These are phyloP conservation scores for Miichthys miiuy DNA, from an alignment of 2,797 vertebrate species.

Conservation along the genomic window DNA sequence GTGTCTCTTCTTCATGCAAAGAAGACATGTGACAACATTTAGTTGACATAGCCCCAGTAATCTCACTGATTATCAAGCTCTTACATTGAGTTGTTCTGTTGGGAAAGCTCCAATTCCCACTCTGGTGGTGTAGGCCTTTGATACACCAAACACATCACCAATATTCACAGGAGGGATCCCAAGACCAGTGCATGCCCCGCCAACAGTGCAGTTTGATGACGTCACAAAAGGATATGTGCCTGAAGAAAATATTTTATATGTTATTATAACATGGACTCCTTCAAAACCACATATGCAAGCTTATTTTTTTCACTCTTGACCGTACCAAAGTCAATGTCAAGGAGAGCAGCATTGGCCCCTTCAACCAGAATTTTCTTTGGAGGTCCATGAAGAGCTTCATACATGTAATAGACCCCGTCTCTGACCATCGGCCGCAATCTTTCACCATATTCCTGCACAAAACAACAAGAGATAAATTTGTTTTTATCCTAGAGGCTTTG, in stretches of 20 bases:
- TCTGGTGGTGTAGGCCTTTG: slow-evolving; percentile 96
- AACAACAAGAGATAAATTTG: background rate
- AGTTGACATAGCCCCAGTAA: background rate
- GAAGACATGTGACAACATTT: background rate
- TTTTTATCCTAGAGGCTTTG: background rate
- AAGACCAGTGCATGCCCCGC: slow-evolving; percentile 96
- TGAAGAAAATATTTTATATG: slow-evolving; percentile 62
- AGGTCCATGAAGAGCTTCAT: slow-evolving; percentile 94
- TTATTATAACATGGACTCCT: background rate
- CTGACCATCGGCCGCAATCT: slow-evolving; percentile 97
- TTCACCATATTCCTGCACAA: slow-evolving; percentile 91
- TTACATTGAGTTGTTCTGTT: slow-evolving; percentile 97
- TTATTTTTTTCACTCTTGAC: background rate
- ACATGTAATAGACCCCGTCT: slow-evolving; percentile 98
- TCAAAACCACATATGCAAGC: background rate
- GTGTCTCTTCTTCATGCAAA: slow-evolving; percentile 1
- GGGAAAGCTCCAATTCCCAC: slow-evolving; percentile 99
- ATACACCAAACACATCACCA: slow-evolving; percentile 96
- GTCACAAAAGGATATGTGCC: slow-evolving; percentile 99
- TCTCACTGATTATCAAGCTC: slow-evolving; percentile 54
- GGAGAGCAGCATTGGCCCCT: slow-evolving; percentile 97
- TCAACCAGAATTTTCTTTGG: slow-evolving; percentile 97
- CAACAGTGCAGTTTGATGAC: slow-evolving; percentile 98
- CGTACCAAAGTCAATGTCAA: slow-evolving; percentile 98
- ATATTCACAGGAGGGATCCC: slow-evolving; percentile 95